phyloP scores from a whole-genome alignment of 2,888 invertebrate genomes.

The Dryobotodes eremita region DNA sequence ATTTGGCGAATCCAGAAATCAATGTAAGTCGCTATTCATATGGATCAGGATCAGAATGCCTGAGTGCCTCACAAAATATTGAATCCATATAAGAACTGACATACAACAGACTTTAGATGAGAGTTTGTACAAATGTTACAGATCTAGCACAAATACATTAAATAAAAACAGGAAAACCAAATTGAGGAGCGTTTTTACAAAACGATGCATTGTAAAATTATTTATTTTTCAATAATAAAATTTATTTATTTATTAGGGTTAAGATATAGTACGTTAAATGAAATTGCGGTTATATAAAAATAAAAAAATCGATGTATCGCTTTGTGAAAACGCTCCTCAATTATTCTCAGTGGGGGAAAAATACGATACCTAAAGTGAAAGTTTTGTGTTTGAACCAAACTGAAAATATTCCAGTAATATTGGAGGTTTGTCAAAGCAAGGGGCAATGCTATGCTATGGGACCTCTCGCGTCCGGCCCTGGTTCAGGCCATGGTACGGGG shows the following conservation, averaged over 20 bases:
- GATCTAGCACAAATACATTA: not conserved
- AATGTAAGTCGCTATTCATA: not conserved
- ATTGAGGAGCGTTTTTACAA: too few species aligned
- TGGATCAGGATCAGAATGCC: not conserved
- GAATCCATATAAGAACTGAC: not conserved
- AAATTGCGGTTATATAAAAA: too few species aligned
- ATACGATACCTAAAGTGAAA: not conserved
- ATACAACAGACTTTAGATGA: not conserved
- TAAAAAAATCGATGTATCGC: too few species aligned
- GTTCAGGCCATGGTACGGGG: too few species aligned
- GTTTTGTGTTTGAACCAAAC: not conserved
- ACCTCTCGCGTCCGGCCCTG: too few species aligned
- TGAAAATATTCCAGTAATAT: conserved; percentile 5
- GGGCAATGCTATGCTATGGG: not conserved
- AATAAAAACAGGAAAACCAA: not conserved
- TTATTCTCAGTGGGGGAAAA: not conserved
- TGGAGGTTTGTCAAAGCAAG: not conserved
- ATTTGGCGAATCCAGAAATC: too few species aligned
- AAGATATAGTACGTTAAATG: too few species aligned
- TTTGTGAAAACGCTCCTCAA: too few species aligned
- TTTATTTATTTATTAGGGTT: too few species aligned
- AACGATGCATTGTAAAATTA: too few species aligned
- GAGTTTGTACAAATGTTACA: not conserved
- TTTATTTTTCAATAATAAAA: too few species aligned
- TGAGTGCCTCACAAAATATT: not conserved